Evolutionary conservation across 2,797 vertebrate species (phyloP), one percentile per base, ranked within the genome.

Genomic region (Nyctalus aviator): DNA sequence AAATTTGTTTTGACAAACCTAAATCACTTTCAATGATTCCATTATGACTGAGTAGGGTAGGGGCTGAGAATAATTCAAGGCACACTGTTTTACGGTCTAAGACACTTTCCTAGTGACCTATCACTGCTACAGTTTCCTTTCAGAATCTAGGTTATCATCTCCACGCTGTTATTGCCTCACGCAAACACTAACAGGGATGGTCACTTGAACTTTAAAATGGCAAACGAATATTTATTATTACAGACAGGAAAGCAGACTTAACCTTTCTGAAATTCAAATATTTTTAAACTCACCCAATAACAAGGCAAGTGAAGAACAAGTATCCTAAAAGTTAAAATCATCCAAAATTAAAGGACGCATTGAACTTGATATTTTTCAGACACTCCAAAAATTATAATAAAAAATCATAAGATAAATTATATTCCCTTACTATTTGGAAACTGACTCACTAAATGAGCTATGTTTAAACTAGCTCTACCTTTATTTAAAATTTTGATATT

Each of bases 51-150:
- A 93, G n/a, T 27, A 91, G 25, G 66, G 72, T 20, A 55, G 48
- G 44, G 8, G 3, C 25, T 81, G 8, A 57, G 68, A 88, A 53
- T 75, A 94, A 92, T 81, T 84, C 30, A 27, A 62, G 9, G 68
- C 44, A 94, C 4, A 0, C 37, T 64, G 76, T 84, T 88, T 94
- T 93, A 93, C 78, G 72, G 93, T 72, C 20, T 44, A 48, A 94
- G 76, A 94, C 46, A 75, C 35, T 87, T 91, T 66, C 66, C 89
- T 88, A 96, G 88, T 87, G 95, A 93, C 85, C 86, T 81, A 30
- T 35, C 73, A 37, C 77, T 94, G 87, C 55, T 73, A 86, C 17
- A 57, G 37, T 68, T 93, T 79, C 79, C 72, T 59, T 89, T 86
- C 50, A 87, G 37, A 88, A 90, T 79, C 88, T 78, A 37, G 44